Evolutionary conservation across 2,888 invertebrate species (phyloP), one percentile per base, ranked within the genome.

Genomic region (Apodemia mormo): DNA sequence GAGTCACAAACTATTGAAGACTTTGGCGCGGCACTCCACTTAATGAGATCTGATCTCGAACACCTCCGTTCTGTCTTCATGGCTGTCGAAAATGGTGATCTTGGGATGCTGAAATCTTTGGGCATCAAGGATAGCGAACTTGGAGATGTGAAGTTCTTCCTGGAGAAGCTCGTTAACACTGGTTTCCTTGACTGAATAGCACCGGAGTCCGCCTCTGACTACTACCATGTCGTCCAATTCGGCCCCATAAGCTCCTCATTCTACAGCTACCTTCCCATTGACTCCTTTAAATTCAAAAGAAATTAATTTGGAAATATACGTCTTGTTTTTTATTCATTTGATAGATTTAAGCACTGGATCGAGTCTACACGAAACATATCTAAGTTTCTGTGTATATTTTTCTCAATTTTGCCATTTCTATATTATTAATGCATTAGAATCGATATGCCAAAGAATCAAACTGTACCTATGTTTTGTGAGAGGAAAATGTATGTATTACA

Each of bases 1-100:
- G 98, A 98, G 94, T 98, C 98, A 33, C 98, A 98, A 92, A 98
- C 98, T 45, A 97, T 98, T 85, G 98, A 98, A 88, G 98, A 98
- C 89, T 98, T 98, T 85, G 97, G 97, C 54, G 97, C 97, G n/a
- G 97, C 97, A 29, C 90, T 97, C 65, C 97, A 97, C 82, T 91
- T 97, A 85, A 96, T 96, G 96, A 94, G 98, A 76, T 96, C 97
- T 7, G 98, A 98, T 84, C 91, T 98, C 85, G 98, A 98, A 84
- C 98, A 98, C 84, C 94, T 98, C 74, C 96, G 98, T 86, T 97
- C 97, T 1, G 98, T 98, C 45, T 98, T 98, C 91, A 97, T 98
- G 96, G 98, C 98, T 10, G 98, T 98, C 49, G 98, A 98, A 88
- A 98, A 98, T 85, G 98, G 98, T 14, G 98, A 98, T 87, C 94